phyloP scores from a whole-genome alignment of 2,888 invertebrate species.

The Drosophila melanosoma region DNA sequence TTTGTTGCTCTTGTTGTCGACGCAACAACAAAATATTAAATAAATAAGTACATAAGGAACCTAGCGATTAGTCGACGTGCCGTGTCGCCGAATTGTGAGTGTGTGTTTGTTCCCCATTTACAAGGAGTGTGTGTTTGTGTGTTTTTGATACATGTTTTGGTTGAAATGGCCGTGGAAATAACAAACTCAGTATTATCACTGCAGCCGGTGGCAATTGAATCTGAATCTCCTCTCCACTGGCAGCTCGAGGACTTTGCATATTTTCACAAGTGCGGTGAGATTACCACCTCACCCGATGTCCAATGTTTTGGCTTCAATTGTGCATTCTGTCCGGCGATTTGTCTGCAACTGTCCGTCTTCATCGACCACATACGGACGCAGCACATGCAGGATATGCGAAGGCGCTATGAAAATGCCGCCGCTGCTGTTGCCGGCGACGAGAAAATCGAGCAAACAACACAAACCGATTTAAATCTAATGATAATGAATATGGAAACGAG shows the following conservation, averaged over 20 bases:
- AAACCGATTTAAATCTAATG: conserved; percentile 63
- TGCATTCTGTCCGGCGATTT: conserved; percentile 78
- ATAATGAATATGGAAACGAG: conserved; percentile 64
- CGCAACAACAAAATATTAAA: conserved; percentile 35
- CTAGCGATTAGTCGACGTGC: conserved; percentile 11
- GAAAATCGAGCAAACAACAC: conserved; percentile 61
- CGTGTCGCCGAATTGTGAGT: conserved; percentile 1
- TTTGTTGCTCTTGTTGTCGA: conserved; percentile 11
- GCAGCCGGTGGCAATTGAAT: conserved; percentile 37
- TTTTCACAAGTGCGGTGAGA: conserved; percentile 81
- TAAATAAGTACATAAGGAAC: conserved; percentile 19
- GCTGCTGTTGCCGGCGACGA: conserved; percentile 31
- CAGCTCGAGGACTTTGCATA: conserved; percentile 78
- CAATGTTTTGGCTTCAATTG: conserved; percentile 81
- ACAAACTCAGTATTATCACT: conserved; percentile 51
- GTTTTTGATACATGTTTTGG: conserved; percentile 20
- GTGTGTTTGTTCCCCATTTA: conserved; percentile 7
- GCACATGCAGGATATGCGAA: conserved; percentile 73
- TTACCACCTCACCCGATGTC: conserved; percentile 80
- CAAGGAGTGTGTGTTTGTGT: conserved; percentile 23
- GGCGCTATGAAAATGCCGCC: conserved; percentile 62
- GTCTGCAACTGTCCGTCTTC: conserved; percentile 77
- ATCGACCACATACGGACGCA: conserved; percentile 75
- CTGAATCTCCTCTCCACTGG: conserved; percentile 54
- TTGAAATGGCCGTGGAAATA: conserved; percentile 52